Conservation (phyloP, 2,797 vertebrate species). For the Poecilia velifera region DNA sequence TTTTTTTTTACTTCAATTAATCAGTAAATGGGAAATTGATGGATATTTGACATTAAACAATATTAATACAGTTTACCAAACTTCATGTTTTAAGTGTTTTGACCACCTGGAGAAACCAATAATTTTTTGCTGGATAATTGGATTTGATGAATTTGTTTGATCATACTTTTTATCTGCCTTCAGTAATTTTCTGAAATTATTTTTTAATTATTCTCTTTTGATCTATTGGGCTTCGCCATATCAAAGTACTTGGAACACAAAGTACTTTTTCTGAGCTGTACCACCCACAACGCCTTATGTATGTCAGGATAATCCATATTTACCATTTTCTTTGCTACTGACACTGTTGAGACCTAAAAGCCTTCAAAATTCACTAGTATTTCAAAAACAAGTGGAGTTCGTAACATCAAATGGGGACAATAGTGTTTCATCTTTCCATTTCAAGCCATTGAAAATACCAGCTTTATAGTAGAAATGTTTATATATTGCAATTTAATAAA, state of each 20-base stretch:
- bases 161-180: not conserved
- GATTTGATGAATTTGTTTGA: not conserved
- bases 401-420: not conserved
- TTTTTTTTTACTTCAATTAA: not conserved
- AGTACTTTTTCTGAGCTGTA: no score
- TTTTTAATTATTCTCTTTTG: not conserved
- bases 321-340: not conserved
- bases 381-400: not conserved
- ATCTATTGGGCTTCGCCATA: not conserved
- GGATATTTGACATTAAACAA: not conserved
- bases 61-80: not conserved
- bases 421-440: not conserved
- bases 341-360: not conserved
- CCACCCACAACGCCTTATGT: not conserved
- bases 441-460: not conserved
- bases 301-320: not conserved
- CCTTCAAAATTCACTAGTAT: not conserved
- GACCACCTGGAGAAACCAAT: not conserved
- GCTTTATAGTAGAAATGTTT: not conserved
- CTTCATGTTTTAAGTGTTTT: not conserved
- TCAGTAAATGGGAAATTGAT: not conserved
- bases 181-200: not conserved
- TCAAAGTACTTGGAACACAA: not conserved
- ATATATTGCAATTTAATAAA: constrained; percentile 25
- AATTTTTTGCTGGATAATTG: not conserved